Evolutionary conservation across 1,140 invertebrate species (phyloP).

Genomic region (Macrobrachium nipponense): DNA sequence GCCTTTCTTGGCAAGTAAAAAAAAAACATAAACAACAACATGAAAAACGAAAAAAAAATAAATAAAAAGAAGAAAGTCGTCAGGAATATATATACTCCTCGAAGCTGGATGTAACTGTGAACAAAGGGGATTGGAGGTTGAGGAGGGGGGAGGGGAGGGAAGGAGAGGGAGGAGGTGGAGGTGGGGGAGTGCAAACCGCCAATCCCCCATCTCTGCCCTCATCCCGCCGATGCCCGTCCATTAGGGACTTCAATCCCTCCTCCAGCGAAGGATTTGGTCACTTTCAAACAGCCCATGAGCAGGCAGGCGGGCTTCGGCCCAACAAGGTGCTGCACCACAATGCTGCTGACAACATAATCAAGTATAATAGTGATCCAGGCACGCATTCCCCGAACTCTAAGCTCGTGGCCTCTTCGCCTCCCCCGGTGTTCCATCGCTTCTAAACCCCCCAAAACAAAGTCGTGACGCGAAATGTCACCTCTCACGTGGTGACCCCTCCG

Average conservation of each 20-base stretch:
- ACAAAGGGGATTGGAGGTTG: background rate
- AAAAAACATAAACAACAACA: slow-evolving; percentile 2
- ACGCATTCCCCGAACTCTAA: slow-evolving; percentile 33
- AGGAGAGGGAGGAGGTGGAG: too few relatives aligned
- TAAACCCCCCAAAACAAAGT: background rate
- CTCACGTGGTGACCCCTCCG: too few relatives aligned
- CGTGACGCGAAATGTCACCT: background rate
- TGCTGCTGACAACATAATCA: slow-evolving; percentile 57
- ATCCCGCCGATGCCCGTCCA: background rate
- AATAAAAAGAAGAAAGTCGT: background rate
- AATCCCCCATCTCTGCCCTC: background rate
- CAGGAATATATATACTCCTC: too few relatives aligned
- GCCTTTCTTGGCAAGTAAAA: background rate
- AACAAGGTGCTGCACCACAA: slow-evolving; percentile 50
- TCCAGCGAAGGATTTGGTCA: background rate
- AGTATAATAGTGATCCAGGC: slow-evolving; percentile 39
- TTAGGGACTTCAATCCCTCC: slow-evolving; percentile 28
- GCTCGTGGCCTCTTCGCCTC: background rate
- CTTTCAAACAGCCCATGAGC: slow-evolving; percentile 31
- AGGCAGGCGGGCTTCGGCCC: slow-evolving; percentile 15
- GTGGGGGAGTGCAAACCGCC: background rate
- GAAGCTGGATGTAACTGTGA: too few relatives aligned
- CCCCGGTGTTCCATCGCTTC: slow-evolving; percentile 5
- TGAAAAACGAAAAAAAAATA: background rate
- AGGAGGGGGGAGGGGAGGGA: background rate